Evolutionary conservation across 2,113 vertebrate genomes (phyloP).

Genomic region (Halichoeres trimaculatus): DNA sequence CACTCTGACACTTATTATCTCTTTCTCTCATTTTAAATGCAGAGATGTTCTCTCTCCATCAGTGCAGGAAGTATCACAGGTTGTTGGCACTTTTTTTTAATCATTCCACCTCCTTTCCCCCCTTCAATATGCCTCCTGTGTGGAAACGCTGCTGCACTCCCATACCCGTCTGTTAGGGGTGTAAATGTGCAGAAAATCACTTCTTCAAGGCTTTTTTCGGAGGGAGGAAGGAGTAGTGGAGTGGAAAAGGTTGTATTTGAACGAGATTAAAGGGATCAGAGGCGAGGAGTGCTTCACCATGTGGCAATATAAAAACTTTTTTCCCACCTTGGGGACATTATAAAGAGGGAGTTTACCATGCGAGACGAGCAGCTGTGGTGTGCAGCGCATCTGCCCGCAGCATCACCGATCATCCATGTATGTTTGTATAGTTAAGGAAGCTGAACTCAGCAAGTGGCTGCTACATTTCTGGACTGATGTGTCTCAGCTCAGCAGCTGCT

Average conservation of each 20-base stretch:
- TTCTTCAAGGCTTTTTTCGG: slow-evolving; percentile 6
- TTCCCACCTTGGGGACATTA: background rate
- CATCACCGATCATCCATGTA: background rate
- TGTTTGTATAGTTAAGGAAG: background rate
- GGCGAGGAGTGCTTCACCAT: background rate
- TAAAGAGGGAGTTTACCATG: background rate
- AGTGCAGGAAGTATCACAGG: background rate
- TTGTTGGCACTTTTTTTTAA: background rate
- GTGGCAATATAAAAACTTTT: background rate
- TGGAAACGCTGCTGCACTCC: background rate
- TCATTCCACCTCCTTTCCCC: background rate
- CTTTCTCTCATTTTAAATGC: slow-evolving; percentile 2
- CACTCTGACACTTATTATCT: slow-evolving; percentile 17
- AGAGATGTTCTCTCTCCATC: background rate
- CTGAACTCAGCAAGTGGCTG: background rate
- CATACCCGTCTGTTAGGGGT: slow-evolving; percentile 1
- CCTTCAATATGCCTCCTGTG: background rate
- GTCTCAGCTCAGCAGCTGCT: no score
- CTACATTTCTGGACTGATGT: background rate
- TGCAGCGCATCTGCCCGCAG: background rate
- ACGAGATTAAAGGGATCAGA: background rate
- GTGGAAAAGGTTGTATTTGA: slow-evolving; percentile 27
- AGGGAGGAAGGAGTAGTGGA: slow-evolving; percentile 3
- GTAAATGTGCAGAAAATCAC: slow-evolving; percentile 21
- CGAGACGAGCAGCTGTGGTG: background rate